phyloP scores from a whole-genome alignment of 1,140 invertebrate genomes.

The Achatina immaculata region DNA sequence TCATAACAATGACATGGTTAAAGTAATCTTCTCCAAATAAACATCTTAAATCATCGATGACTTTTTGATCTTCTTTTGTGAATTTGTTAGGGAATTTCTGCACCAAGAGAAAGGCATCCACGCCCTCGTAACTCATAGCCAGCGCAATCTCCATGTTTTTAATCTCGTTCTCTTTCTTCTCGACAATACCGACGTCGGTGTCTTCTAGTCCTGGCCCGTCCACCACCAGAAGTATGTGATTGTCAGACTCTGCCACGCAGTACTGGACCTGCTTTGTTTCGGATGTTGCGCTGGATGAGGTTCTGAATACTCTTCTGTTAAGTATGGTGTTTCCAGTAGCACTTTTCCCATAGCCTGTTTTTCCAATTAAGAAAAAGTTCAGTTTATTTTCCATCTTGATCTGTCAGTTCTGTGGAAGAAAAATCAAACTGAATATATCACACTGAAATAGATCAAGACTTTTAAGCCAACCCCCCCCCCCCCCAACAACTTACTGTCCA shows the following conservation, averaged over 20 bases:
- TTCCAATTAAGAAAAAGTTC: no score
- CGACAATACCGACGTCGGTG: background rate
- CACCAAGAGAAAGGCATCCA: background rate
- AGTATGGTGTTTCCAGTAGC: constrained; percentile 9
- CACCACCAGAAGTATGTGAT: background rate
- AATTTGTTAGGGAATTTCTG: background rate
- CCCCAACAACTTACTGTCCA: no score
- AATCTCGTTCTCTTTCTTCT: background rate
- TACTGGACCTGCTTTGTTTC: background rate
- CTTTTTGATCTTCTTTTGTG: background rate
- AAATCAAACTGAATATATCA: no score
- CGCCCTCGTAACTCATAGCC: background rate
- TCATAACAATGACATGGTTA: background rate
- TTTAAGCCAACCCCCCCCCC: no score
- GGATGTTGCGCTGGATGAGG: background rate
- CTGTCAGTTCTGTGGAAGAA: no score
- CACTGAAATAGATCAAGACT: no score
- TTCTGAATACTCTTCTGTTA: background rate
- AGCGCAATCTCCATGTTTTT: background rate
- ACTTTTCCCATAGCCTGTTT: constrained; percentile 5
- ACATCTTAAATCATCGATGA: background rate
- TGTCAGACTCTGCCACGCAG: background rate
- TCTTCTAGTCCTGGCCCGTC: constrained; percentile 4
- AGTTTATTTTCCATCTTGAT: background rate
- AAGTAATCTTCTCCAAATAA: constrained; percentile 10